phyloP scores from a whole-genome alignment of 2,888 invertebrate species.

The Eledone cirrhosa region DNA sequence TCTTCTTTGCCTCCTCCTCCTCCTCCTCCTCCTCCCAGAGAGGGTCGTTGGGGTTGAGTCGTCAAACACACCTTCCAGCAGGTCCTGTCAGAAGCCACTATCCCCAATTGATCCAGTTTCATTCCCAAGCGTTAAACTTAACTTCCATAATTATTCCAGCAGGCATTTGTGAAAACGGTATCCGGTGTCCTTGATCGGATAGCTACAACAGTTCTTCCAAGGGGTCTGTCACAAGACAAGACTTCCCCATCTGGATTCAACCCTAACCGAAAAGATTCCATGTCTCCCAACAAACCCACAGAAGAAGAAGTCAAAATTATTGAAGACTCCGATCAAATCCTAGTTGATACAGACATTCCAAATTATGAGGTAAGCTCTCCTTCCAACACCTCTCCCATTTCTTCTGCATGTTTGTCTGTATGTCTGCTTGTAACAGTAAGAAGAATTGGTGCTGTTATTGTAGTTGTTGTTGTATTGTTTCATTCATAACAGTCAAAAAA shows the following conservation, averaged over 20 bases:
- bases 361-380: conserved; percentile 36
- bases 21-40: too few species aligned
- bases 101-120: too few species aligned
- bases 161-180: conserved; percentile 80
- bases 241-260: not conserved
- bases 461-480: too few species aligned
- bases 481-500: too few species aligned
- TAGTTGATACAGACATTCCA: conserved; percentile 36
- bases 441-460: too few species aligned
- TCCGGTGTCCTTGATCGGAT: conserved; percentile 83
- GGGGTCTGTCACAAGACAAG: conserved; percentile 19
- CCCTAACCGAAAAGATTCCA: not conserved
- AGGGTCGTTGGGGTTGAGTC: too few species aligned
- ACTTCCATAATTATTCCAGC: conserved; percentile 33
- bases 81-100: too few species aligned
- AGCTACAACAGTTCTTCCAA: conserved; percentile 69
- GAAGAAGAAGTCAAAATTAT: conserved; percentile 30
- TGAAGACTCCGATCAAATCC: conserved; percentile 41
- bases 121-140: too few species aligned
- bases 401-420: not conserved
- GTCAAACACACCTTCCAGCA: too few species aligned
- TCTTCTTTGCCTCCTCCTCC: too few species aligned
- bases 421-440: not conserved
- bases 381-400: not conserved
- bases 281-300: conserved; percentile 18